phyloP scores from a whole-genome alignment of 2,113 vertebrate species.

The Cyphomyrus plagiostoma region DNA sequence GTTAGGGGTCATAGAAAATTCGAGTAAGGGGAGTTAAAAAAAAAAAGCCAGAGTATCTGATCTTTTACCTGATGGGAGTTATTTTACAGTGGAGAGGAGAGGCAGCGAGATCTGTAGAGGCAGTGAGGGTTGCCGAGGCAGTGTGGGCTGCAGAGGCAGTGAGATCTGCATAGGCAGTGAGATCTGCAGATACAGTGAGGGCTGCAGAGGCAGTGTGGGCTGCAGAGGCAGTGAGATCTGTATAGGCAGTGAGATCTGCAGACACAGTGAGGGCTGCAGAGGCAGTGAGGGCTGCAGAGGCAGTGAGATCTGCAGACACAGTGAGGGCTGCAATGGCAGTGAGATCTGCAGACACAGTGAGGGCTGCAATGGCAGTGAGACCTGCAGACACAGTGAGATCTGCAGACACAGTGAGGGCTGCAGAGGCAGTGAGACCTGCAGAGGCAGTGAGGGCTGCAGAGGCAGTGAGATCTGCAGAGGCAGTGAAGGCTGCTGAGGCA shows the following conservation, averaged over 20 bases:
- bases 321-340: not conserved
- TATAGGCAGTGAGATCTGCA: too few relatives aligned
- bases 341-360: too few relatives aligned
- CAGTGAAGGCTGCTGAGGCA: not conserved
- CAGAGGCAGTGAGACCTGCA: not conserved
- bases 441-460: not conserved
- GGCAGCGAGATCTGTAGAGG: slow-evolving; percentile 20
- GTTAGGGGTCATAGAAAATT: not conserved
- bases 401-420: slow-evolving; percentile 18
- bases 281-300: too few relatives aligned
- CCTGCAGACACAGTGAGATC: not conserved
- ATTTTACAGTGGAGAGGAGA: slow-evolving; percentile 19
- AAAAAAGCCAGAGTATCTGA: slow-evolving; percentile 38
- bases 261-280: not conserved
- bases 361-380: too few relatives aligned
- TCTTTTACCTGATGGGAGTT: slow-evolving; percentile 50
- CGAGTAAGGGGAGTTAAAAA: slow-evolving; percentile 43
- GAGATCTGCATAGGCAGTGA: too few relatives aligned
- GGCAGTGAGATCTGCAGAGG: too few relatives aligned
- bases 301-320: too few relatives aligned
- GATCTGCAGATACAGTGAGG: too few relatives aligned
- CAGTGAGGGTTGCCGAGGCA: not conserved
- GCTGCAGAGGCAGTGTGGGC: not conserved
- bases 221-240: too few relatives aligned
- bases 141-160: too few relatives aligned